Conservation (phyloP, 2,797 vertebrate genomes). For the Smutsia temminckii region DNA sequence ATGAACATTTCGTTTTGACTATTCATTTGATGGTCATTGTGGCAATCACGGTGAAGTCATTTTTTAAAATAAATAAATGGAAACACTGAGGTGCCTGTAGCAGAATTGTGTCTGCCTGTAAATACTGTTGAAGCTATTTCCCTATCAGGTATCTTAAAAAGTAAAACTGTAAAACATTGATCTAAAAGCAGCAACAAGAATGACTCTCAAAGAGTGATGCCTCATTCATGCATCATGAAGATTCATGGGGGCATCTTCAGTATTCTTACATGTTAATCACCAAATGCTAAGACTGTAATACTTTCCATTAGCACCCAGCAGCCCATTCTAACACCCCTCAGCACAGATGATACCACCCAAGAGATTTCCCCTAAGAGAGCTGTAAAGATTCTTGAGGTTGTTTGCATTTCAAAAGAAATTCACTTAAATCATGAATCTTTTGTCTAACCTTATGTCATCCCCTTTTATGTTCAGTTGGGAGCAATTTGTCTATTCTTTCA, state of each 20-base stretch:
- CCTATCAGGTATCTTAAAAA: constrained; percentile 33
- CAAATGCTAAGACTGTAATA: not conserved
- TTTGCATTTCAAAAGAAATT: constrained; percentile 77
- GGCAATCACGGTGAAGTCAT: not conserved
- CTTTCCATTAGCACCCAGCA: constrained; percentile 31
- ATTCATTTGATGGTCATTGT: not conserved
- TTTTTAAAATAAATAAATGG: not conserved
- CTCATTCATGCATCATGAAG: not conserved
- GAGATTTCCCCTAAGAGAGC: constrained; percentile 59
- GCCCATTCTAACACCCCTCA: not conserved
- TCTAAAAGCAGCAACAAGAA: not conserved
- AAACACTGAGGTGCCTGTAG: not conserved
- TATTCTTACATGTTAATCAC: constrained; percentile 38
- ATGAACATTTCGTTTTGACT: not conserved
- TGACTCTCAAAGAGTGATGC: not conserved
- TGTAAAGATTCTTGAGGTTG: constrained; percentile 53
- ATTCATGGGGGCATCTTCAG: constrained; percentile 34
- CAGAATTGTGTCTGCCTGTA: not conserved
- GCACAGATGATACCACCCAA: constrained; percentile 60
- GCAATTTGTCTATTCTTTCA: constrained; percentile 68
- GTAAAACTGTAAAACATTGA: not conserved
- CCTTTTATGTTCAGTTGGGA: constrained; percentile 37
- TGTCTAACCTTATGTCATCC: constrained; percentile 69
- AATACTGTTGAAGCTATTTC: not conserved
- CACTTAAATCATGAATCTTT: constrained; percentile 67